Percentiles rank a stretch among this genome's conserved stretches.
phyloP scores from a whole-genome alignment of 1,140 invertebrate genomes.

The Matsumurasca onukii region DNA sequence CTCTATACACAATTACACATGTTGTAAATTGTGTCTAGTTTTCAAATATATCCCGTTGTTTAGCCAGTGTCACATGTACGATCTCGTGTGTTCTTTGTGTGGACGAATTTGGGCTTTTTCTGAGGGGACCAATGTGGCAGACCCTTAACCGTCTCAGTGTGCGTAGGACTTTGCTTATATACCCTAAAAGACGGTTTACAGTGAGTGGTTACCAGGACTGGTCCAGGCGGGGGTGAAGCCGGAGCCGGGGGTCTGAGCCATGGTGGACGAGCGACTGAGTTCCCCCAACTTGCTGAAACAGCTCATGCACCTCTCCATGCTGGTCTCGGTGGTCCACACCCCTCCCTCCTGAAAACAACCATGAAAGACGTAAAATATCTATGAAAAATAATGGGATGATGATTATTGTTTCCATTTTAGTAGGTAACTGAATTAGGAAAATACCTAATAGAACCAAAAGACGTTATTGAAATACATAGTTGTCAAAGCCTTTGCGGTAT shows the following conservation, averaged over 20 bases:
- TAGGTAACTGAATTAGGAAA: neutral
- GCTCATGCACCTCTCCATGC: constrained; percentile 67
- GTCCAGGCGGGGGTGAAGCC: constrained; percentile 64
- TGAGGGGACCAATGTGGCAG: no score
- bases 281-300: constrained; percentile 75
- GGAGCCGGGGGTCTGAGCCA: constrained; percentile 49
- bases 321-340: constrained; percentile 36
- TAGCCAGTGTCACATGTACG: no score
- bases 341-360: constrained; percentile 34
- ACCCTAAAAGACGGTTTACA: no score
- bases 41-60: no score
- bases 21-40: no score
- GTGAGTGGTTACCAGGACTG: constrained; percentile 57
- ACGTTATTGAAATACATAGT: neutral
- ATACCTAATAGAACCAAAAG: neutral
- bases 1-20: no score
- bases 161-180: no score
- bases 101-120: no score
- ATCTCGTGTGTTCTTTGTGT: no score
- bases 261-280: constrained; percentile 60
- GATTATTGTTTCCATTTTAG: neutral
- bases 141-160: no score
- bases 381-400: neutral
- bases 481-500: neutral
- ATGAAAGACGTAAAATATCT: neutral